phyloP scores from a whole-genome alignment of 2,888 invertebrate genomes.

The Melinopterus prodromus region DNA sequence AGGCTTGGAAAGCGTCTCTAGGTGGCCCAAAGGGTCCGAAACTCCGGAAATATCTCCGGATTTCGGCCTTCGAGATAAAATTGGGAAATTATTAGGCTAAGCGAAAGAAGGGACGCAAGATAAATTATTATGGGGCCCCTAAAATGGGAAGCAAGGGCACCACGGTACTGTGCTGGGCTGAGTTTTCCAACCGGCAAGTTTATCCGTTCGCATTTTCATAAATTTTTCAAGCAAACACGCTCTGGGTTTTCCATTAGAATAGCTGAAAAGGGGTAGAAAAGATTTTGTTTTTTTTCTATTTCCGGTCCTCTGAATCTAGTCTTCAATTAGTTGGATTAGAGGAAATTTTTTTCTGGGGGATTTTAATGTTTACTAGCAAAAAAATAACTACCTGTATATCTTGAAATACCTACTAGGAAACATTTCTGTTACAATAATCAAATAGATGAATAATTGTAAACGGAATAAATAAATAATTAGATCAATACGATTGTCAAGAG shows the following conservation, averaged over 20 bases:
- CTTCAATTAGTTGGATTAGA: too few relatives aligned
- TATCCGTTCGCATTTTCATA: neutral
- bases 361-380: too few relatives aligned
- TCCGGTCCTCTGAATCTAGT: neutral
- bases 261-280: neutral
- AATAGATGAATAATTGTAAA: too few relatives aligned
- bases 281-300: neutral
- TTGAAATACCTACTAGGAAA: too few relatives aligned
- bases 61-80: neutral
- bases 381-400: too few relatives aligned
- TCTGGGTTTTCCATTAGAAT: neutral
- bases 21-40: neutral
- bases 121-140: neutral
- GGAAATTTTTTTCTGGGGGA: too few relatives aligned
- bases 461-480: too few relatives aligned
- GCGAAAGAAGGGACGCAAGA: neutral
- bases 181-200: neutral
- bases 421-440: too few relatives aligned
- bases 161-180: neutral
- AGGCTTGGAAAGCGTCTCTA: neutral
- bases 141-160: neutral
- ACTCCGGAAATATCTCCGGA: neutral
- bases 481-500: too few relatives aligned
- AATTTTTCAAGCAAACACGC: neutral
- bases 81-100: neutral